Conservation (phyloP, 2,888 invertebrate species). For the Macrosoma leucophasiata region DNA sequence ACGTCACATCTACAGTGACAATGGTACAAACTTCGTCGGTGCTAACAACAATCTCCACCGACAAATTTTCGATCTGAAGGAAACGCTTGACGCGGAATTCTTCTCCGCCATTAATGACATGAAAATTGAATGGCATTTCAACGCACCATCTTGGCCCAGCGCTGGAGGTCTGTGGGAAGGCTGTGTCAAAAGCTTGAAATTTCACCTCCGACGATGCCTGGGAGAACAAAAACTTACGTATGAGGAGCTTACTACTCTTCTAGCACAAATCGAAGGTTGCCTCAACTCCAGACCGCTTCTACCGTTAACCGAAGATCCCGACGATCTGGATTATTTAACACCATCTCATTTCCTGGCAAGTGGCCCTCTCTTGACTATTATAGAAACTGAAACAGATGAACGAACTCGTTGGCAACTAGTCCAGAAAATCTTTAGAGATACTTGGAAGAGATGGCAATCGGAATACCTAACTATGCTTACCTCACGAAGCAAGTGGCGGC, state of each 20-base stretch:
- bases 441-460: conserved; percentile 11
- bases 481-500: conserved; percentile 18
- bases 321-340: conserved; percentile 4
- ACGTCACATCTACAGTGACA: not conserved
- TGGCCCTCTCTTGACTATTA: not conserved
- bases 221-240: conserved; percentile 14
- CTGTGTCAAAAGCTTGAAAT: conserved; percentile 13
- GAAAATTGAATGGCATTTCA: conserved; percentile 12
- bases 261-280: conserved; percentile 10
- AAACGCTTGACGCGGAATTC: conserved; percentile 6
- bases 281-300: conserved; percentile 8
- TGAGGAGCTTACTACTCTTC: conserved; percentile 12
- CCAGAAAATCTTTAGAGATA: not conserved
- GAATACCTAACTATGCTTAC: conserved; percentile 16
- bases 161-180: conserved; percentile 18
- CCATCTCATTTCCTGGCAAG: conserved; percentile 4
- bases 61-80: conserved; percentile 12
- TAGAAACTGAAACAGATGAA: conserved; percentile 1
- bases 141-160: conserved; percentile 9
- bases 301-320: conserved; percentile 2
- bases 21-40: conserved; percentile 7
- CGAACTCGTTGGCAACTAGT: conserved; percentile 7
- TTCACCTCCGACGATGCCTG: conserved; percentile 12
- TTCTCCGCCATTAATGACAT: no score
- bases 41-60: conserved; percentile 17